Base-by-base conservation (phyloP, 2,797 vertebrate genomes). In the Helicolenus hilgendorfi region DNA sequence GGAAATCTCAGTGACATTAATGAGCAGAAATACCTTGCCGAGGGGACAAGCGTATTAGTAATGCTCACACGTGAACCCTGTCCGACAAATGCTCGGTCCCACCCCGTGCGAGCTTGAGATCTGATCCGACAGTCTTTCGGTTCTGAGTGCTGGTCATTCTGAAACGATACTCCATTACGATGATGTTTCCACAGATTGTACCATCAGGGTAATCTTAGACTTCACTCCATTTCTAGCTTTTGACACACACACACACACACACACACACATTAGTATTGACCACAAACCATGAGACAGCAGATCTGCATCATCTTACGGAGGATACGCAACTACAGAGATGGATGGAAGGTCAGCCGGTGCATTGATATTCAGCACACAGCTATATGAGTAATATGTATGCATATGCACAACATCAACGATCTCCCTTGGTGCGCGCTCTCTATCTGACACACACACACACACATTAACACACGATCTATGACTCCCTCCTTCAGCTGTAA, bases 261-360 rank as follows among this genome's bases (percentile, higher is more conserved):
- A 82, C 79, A 88, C 79, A 63, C 81, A 36, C 65, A 85, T 84
- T 77, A 88, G 78, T 86, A 88, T 74, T 87, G 90, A 88, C 70
- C 83, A 87, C 84, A 88, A 93, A 89, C 72, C 85, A 84, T 95
- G 86, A 92, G 83, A 90, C 92, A 91, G 84, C 92, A 93, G 74
- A 89, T 84, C 84, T 86, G 83, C 84, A 71, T 82, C 78, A 68
- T 76, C 69, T 58, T 58, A 60, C 60, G 60, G 64, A 89, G 87
- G 72, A 84, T 73, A 76, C 77, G 41, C 79, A 81, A 22, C 75
- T 41, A 45, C 55, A 62, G 56, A 81, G 78, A 92, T 88, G 82
- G 91, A 88, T 36, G 60, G 91, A 94, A 95, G 92, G 94, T 96
- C 92, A 94, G 64, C 3, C 13, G 0, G 71, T 70, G 72, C 72